Evolutionary conservation across 1,140 invertebrate genomes (phyloP), one percentile per base, ranked within the genome.

Genomic region (Lepidurus arcticus): DNA sequence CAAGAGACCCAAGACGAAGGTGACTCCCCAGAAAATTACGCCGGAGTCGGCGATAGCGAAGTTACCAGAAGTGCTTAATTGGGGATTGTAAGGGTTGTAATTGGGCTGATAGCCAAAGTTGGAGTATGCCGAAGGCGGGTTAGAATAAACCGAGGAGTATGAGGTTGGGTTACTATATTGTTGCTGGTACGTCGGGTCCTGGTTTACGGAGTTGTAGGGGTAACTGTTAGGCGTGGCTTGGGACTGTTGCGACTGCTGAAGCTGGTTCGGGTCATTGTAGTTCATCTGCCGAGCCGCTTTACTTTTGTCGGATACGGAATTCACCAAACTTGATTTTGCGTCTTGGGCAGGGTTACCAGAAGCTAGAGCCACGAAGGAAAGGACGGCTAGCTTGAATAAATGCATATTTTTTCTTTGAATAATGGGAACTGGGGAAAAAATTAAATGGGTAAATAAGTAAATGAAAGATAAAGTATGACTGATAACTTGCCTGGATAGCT

Each of bases 21-120:
- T 74, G 75, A 78, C 34, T 2, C 73, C 44, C 78, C 78, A 78
- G n/a, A 74, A 78, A 7, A 78, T 26, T 21, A 78, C 73, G 7
- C 78, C 78, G 11, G 78, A 44, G 13, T 78, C 73, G 44, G 73
- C 73, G 10, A 78, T 75, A 8, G 78, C 73, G 24, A 78, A 78
- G 42, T 78, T 73, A 43, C 78, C 78, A 1, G 43, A 47, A 9
- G 78, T 78, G 43, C 75, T 78, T 13, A 78, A 74, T 47, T 74
- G 44, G 42, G 74, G 75, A 34, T 78, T 78, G 42, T 43, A 10
- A 0, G 53, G 77, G 34, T 78, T 44, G 1, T 44, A 44, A 16
- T 42, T 13, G 73, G 53, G 53, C n/a, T 34, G 73, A 42, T 44
- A 78, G 21, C 76, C 76, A 45, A 42, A 65, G 1, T 21, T 65